Percentiles rank a stretch among this genome's conserved stretches.
Conservation (phyloP, 2,113 vertebrate genomes). For the Scatophagus argus region DNA sequence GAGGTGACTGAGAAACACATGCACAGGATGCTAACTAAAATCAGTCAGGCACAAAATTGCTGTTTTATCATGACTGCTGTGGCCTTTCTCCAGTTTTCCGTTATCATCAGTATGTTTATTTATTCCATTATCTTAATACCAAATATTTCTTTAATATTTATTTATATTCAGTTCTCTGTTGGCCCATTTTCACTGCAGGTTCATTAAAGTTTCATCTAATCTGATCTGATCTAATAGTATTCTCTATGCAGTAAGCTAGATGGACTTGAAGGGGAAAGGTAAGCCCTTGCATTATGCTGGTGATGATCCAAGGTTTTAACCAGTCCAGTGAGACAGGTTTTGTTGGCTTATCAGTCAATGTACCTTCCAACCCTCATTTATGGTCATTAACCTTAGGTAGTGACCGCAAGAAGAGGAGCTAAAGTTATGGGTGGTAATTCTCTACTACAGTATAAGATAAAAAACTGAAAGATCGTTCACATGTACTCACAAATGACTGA, state of each 20-base stretch:
- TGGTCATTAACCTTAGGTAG: background rate
- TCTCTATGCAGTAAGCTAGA: constrained; percentile 4
- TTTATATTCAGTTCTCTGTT: constrained; percentile 11
- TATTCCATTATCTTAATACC: background rate
- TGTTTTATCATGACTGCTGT: background rate
- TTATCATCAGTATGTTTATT: background rate
- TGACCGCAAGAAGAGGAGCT: background rate
- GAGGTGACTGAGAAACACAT: background rate
- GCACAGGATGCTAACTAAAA: background rate
- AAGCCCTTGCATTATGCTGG: constrained; percentile 3
- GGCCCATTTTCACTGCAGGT: constrained; percentile 40
- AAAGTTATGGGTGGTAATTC: background rate
- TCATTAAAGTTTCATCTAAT: constrained; percentile 39
- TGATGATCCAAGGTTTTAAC: background rate
- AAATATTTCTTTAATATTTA: constrained; percentile 14
- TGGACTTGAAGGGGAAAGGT: constrained; percentile 11
- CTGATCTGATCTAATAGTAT: constrained; percentile 27
- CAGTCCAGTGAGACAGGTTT: background rate
- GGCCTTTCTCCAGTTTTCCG: background rate
- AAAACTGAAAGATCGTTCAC: background rate
- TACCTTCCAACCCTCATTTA: background rate
- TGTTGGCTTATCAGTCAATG: background rate
- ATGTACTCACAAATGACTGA: background rate
- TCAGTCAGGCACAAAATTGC: background rate
- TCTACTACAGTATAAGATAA: background rate